Conservation (phyloP, 2,113 vertebrate genomes). For the Daubentonia madagascariensis region DNA sequence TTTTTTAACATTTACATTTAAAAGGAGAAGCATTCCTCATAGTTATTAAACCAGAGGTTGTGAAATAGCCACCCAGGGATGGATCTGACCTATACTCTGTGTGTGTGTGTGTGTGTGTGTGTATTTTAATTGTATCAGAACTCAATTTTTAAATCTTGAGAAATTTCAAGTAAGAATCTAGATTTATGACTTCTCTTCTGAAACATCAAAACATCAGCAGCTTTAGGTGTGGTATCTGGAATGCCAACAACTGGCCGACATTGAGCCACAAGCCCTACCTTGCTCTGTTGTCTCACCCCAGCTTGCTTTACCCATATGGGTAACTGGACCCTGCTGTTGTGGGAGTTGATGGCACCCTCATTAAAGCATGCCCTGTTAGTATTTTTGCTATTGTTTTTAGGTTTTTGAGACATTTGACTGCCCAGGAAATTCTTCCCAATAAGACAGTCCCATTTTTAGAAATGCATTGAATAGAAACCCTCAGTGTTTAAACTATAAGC, state of each 20-base stretch:
- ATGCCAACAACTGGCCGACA: accelerated
- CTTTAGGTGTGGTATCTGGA: neutral
- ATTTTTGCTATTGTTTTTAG: neutral
- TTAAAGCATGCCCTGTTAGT: neutral
- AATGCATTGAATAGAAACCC: neutral
- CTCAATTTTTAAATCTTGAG: neutral
- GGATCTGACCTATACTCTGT: neutral
- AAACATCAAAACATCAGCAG: neutral
- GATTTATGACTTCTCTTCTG: neutral
- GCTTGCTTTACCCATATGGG: accelerated
- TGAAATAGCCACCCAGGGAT: no score
- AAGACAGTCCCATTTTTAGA: neutral
- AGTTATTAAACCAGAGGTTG: neutral
- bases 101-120: no score
- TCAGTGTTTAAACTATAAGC: neutral
- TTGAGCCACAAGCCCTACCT: accelerated
- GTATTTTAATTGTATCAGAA: neutral
- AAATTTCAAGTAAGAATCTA: neutral
- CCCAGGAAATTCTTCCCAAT: neutral
- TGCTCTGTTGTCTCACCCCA: accelerated
- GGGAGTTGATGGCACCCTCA: neutral
- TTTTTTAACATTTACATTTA: neutral
- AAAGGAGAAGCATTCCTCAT: neutral
- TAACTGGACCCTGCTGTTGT: neutral
- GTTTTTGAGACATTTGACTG: neutral